These are phyloP conservation scores for Pseudomyrmex flavicornis DNA, from an alignment of 1,140 invertebrate genomes.

Conservation along the genomic window DNA sequence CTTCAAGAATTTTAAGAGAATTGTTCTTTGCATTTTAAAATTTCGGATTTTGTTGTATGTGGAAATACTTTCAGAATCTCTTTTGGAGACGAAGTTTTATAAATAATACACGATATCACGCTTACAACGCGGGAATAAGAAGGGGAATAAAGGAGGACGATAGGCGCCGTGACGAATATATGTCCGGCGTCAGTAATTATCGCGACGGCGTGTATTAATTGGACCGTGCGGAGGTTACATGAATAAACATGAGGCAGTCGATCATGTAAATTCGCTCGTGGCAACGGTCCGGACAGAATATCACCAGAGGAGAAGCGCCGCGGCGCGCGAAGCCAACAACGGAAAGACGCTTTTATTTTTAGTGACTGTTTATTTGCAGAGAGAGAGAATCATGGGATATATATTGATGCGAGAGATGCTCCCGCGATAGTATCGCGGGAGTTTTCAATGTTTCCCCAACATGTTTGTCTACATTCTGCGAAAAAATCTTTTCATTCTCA, in stretches of 20 bases:
- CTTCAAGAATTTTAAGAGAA: too few species aligned
- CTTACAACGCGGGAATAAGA: not conserved
- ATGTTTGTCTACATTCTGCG: not conserved
- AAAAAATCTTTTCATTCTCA: not conserved
- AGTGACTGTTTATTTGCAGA: conserved; percentile 38
- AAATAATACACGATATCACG: too few species aligned
- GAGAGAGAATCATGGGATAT: conserved; percentile 13
- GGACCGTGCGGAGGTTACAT: conserved; percentile 38
- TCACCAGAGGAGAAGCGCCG: not conserved
- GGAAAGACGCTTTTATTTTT: conserved; percentile 36
- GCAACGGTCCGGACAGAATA: conserved; percentile 10
- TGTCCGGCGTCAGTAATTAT: conserved; percentile 41
- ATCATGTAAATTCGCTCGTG: conserved; percentile 45
- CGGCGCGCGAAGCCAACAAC: conserved; percentile 1
- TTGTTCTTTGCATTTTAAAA: not conserved
- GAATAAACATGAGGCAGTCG: conserved; percentile 48
- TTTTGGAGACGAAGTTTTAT: too few species aligned
- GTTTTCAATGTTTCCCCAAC: not conserved
- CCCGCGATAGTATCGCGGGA: not conserved
- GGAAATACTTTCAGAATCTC: not conserved
- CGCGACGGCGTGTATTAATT: conserved; percentile 40
- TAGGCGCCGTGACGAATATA: not conserved
- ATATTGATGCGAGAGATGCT: not conserved
- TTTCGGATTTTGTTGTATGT: not conserved
- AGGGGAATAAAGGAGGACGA: not conserved